These are phyloP conservation scores for Ochropleura leucogaster DNA, from an alignment of 2,888 invertebrate species.

Conservation along the genomic window DNA sequence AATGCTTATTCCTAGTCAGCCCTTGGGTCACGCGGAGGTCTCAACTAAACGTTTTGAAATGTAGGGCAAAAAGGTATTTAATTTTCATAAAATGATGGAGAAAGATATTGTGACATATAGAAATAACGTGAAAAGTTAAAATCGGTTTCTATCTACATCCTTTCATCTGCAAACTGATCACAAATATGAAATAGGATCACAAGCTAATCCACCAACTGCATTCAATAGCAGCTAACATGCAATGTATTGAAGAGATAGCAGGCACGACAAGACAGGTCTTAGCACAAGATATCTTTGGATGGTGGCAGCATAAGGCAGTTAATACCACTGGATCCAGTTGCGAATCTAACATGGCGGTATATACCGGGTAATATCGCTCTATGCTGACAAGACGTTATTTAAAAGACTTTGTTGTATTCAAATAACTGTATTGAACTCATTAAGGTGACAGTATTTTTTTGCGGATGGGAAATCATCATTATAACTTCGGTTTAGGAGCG, in stretches of 20 bases:
- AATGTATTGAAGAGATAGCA: constrained; percentile 17
- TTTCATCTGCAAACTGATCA: not conserved
- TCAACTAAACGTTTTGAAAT: not conserved
- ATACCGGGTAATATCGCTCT: not conserved
- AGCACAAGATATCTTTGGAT: constrained; percentile 8
- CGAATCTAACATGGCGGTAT: not conserved
- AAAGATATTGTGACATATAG: not conserved
- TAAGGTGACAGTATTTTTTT: not conserved
- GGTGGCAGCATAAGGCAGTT: not conserved
- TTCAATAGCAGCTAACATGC: not conserved
- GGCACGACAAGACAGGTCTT: not conserved
- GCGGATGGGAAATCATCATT: not conserved
- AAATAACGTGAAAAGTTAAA: not conserved
- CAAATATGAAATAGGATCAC: constrained; percentile 7
- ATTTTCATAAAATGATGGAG: not conserved
- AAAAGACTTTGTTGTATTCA: constrained; percentile 22
- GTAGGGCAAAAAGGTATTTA: not conserved
- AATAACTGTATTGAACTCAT: constrained; percentile 17
- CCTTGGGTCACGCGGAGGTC: too few relatives aligned
- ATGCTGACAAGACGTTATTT: constrained; percentile 11
- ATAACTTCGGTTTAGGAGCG: too few relatives aligned
- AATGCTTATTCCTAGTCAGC: too few relatives aligned
- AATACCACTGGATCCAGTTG: not conserved
- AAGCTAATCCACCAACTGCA: not conserved
- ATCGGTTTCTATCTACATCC: too few relatives aligned